Percentiles rank a stretch among this genome's conserved stretches.
These are phyloP conservation scores for Ursus arctos DNA, from an alignment of 2,113 vertebrate species.

Conservation along the genomic window DNA sequence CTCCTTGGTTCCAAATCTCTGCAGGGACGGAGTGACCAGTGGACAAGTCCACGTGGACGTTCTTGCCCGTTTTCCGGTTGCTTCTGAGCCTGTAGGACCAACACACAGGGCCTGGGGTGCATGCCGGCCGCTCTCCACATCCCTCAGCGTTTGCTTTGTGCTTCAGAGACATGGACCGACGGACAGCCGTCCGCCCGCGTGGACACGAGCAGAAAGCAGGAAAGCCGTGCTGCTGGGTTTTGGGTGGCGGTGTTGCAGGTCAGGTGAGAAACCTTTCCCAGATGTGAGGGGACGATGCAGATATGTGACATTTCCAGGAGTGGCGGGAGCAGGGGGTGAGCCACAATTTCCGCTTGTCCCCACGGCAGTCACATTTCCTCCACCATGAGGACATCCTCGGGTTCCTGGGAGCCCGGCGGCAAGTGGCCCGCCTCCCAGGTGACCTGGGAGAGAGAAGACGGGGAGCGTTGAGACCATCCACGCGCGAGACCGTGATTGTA, in stretches of 20 bases:
- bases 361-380: fast-evolving
- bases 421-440: fast-evolving
- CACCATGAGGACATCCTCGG: neutral
- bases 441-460: neutral
- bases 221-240: neutral
- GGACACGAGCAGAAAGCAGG: neutral
- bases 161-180: no score
- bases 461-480: fast-evolving
- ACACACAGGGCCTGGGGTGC: no score
- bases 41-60: no score
- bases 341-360: no score
- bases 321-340: fast-evolving
- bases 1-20: no score
- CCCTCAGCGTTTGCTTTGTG: no score
- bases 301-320: fast-evolving
- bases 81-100: no score
- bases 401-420: neutral
- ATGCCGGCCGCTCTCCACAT: no score
- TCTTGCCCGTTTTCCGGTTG: no score
- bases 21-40: no score
- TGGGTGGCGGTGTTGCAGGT: neutral
- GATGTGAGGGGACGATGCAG: fast-evolving
- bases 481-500: fast-evolving
- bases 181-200: no score
- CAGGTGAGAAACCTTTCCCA: fast-evolving